Conservation (phyloP, 2,888 invertebrate species). For the Odontothrips loti region DNA sequence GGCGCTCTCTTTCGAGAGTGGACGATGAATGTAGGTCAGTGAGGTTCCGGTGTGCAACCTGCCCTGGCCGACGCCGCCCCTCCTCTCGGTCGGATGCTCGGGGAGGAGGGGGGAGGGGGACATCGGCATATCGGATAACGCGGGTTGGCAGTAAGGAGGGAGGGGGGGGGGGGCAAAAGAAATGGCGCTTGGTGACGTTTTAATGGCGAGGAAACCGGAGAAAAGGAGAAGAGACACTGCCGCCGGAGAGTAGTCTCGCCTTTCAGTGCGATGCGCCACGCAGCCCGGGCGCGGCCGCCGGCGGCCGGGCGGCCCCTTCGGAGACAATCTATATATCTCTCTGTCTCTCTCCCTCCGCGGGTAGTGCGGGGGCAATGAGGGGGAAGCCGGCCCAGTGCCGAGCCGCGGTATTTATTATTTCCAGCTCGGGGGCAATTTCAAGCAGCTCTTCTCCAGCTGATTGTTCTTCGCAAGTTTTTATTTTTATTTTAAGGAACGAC, state of each 20-base stretch:
- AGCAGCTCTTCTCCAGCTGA: too few species aligned
- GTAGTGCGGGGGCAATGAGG: too few species aligned
- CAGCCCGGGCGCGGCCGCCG: too few species aligned
- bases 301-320: too few species aligned
- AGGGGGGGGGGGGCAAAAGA: neutral
- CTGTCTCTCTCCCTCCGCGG: too few species aligned
- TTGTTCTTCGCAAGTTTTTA: too few species aligned
- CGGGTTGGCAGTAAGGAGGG: neutral
- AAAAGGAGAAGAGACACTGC: neutral
- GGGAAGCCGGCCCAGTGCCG: too few species aligned
- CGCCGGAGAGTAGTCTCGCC: neutral
- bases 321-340: too few species aligned
- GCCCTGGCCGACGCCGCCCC: neutral
- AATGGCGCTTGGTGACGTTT: conserved; percentile 12
- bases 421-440: too few species aligned
- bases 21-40: neutral
- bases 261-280: neutral
- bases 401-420: too few species aligned
- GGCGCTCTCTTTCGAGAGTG: too few species aligned
- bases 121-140: conserved; percentile 22
- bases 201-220: conserved; percentile 19
- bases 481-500: too few species aligned
- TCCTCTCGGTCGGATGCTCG: neutral
- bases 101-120: neutral
- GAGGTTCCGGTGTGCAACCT: neutral